Base-by-base conservation (phyloP, 2,797 vertebrate genomes). In the Meriones psammophilus region DNA sequence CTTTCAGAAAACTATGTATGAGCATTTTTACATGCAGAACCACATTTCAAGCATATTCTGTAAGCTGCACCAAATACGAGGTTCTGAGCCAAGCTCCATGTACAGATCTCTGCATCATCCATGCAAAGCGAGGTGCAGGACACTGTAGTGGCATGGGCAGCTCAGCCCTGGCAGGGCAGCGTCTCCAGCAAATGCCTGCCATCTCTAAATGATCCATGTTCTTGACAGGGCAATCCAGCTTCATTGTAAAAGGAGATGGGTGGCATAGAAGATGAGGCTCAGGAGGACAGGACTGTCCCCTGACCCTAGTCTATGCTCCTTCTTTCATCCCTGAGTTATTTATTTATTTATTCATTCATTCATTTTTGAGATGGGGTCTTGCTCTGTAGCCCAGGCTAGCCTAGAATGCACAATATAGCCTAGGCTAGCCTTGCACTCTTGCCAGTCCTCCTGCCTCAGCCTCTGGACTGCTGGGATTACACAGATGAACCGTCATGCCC, bases 21-120 rank as follows among this genome's bases (percentile, higher is more conserved):
- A 68, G 46, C 10, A 89, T 78, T 58, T 94, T 85, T 84, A 79
- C 5, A n/a, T 46, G 50, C 13, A 64, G 95, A 94, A 46, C 62
- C 28, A 92, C 24, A 60, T 24, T 54, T 87, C 76, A 74, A 86
- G 12, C 58, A 36, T 22, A 58, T 69, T 83, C 46, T 78, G 8
- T 54, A 50, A 12, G n/a, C 30, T 86, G 46, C 9, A 36, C 26
- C 68, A 14, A 64, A 78, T 64, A 80, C 81, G 79, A 80, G 20
- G 76, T 60, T 83, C 66, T 68, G 17, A 60, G 18, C 93, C 17
- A 86, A 74, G 83, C 36, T 80, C 36, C 18, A 18, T 0, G 28
- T 33, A 18, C 8, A 86, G 39, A 39, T 39, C 3, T 84, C 60
- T 22, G 7, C 10, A 42, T 39, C 0, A 13, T 5, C 64, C 9